Evolutionary conservation across 2,797 vertebrate species (phyloP).

Genomic region (Pangasius krempfi): DNA sequence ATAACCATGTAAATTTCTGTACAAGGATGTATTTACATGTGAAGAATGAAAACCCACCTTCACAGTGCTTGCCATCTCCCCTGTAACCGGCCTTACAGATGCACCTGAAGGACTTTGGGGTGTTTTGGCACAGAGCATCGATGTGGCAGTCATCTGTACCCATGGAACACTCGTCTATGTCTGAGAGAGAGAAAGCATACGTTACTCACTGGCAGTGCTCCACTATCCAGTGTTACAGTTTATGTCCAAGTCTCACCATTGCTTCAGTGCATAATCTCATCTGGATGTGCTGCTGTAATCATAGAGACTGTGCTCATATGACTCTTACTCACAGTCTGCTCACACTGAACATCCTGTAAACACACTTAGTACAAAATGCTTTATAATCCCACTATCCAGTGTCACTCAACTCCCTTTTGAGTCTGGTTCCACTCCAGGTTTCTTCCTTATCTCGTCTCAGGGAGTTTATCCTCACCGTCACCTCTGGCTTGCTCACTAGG

Average conservation of each 20-base stretch:
- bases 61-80: slow-evolving; percentile 91
- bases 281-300: background rate
- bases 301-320: background rate
- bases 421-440: background rate
- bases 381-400: background rate
- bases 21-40: background rate
- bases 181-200: slow-evolving; percentile 64
- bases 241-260: no score
- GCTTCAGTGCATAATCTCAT: background rate
- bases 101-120: slow-evolving; percentile 91
- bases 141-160: slow-evolving; percentile 94
- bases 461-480: background rate
- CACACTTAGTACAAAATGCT: background rate
- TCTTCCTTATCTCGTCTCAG: background rate
- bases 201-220: background rate
- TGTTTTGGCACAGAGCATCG: slow-evolving; percentile 96
- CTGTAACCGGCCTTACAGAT: slow-evolving; percentile 96
- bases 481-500: background rate
- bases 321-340: background rate
- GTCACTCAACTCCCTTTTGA: background rate
- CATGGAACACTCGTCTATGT: slow-evolving; percentile 90
- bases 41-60: slow-evolving; percentile 77
- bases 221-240: background rate
- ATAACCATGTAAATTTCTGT: background rate
- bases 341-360: background rate